Evolutionary conservation across 2,888 invertebrate species (phyloP), one percentile per base, ranked within the genome.

Genomic region (Sesia apiformis): DNA sequence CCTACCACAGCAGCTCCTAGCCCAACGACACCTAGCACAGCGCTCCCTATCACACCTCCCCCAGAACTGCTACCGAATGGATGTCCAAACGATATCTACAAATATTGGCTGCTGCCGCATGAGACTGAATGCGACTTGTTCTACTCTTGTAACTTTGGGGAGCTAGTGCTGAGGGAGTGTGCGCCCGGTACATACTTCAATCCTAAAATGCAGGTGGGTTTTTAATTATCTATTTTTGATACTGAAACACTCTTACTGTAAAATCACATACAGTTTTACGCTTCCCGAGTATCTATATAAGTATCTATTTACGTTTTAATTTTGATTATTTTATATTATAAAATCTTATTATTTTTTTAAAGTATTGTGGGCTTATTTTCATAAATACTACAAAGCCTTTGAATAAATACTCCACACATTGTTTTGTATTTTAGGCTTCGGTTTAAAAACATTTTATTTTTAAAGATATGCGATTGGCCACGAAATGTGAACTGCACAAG

Each of bases 141-240:
- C 63, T 76, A 78, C 57, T 65, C 70, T 52, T 80, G 78, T 57
- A 61, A 60, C 4, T 63, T 63, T 39, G 77, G 75, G 5, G 61
- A 68, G n/a, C 62, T 64, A 49, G 60, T 66, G 0, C 65, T 61
- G 40, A 61, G 59, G 5, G 52, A 60, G 0, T 76, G 75, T 53
- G 52, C 60, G 0, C 39, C 56, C 3, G 69, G 65, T 1, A 55
- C 60, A 0, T 57, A 58, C 7, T 63, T 63, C 53, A 60, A 61
- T 39, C 58, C 59, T 3, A 4, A 1, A 3, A 4, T 54, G 1
- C 60, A 60, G 56, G 60, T 60, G 40, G 52, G 23, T 3, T 7
- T 54, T 53, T 41, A 49, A 38, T 39, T 23, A 40, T 38, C 39
- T 7, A 7, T 43, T 1, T n/a, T n/a, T n/a, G n/a, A n/a, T n/a